A percentile compares a stretch with the other conserved stretches of the same genome.
Conservation (phyloP, 2,797 vertebrate species). For the Coendou prehensilis region DNA sequence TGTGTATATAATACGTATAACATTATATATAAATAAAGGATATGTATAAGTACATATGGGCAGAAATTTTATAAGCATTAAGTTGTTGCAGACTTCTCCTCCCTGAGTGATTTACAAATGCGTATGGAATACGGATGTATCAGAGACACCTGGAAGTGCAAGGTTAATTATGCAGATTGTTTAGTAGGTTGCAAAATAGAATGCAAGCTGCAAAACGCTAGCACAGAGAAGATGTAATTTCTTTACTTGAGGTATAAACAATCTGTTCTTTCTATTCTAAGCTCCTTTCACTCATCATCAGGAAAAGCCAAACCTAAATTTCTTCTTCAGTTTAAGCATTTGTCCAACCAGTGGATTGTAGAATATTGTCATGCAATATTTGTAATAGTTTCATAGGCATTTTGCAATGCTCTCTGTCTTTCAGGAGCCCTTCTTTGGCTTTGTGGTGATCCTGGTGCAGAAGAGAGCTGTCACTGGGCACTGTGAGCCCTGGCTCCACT, state of each 20-base stretch:
- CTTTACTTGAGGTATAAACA: not conserved
- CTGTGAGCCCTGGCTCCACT: not conserved
- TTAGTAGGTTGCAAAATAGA: not conserved
- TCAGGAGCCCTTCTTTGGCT: not conserved
- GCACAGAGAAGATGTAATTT: not conserved
- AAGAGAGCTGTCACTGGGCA: not conserved
- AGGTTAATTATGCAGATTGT: not conserved
- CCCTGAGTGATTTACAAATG: not conserved
- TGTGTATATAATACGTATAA: not conserved
- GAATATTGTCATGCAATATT: not conserved
- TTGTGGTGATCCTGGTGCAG: not conserved
- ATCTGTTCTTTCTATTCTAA: not conserved
- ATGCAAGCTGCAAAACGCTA: not conserved
- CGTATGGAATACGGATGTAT: not conserved
- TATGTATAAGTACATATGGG: not conserved
- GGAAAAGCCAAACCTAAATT: conserved; percentile 9
- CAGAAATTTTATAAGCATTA: not conserved
- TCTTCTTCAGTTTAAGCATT: not conserved
- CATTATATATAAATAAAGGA: not conserved
- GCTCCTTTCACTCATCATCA: not conserved
- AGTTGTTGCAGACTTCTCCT: not conserved
- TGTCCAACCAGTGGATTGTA: not conserved
- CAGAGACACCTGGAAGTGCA: not conserved
- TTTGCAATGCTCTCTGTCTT: not conserved
- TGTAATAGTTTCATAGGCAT: not conserved